Evolutionary conservation across 1,140 invertebrate species (phyloP).

Genomic region (Cephus cinctus): DNA sequence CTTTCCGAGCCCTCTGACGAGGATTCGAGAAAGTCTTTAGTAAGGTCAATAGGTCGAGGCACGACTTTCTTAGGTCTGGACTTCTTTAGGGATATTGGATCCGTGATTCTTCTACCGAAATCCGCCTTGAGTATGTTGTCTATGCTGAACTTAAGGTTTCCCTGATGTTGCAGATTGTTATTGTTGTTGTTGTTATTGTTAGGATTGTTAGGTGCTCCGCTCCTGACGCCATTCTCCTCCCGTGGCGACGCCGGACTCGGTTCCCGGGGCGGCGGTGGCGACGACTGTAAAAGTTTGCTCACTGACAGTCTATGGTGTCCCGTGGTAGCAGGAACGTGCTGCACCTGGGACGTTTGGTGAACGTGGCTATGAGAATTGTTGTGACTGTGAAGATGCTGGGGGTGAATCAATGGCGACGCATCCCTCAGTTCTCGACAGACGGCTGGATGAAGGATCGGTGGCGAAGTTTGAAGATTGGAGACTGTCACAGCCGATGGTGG

Average conservation of each 20-base stretch:
- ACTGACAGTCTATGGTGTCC: slow-evolving; percentile 29
- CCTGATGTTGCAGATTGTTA: slow-evolving; percentile 61
- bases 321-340: slow-evolving; percentile 32
- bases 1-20: slow-evolving; percentile 45
- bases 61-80: slow-evolving; percentile 50
- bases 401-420: slow-evolving; percentile 28
- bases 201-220: slow-evolving; percentile 14
- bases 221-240: slow-evolving; percentile 30
- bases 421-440: slow-evolving; percentile 40
- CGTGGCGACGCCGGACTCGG: slow-evolving; percentile 33
- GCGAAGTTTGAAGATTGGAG: slow-evolving; percentile 32
- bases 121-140: slow-evolving; percentile 90
- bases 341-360: slow-evolving; percentile 34
- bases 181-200: slow-evolving; percentile 46
- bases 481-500: slow-evolving; percentile 47
- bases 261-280: slow-evolving; percentile 33
- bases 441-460: slow-evolving; percentile 38
- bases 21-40: slow-evolving; percentile 49
- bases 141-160: slow-evolving; percentile 84
- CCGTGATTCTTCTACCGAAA: slow-evolving; percentile 75
- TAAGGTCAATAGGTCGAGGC: slow-evolving; percentile 44
- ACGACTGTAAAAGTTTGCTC: background rate
- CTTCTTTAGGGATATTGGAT: slow-evolving; percentile 66
- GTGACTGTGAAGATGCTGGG: slow-evolving; percentile 33
- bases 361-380: slow-evolving; percentile 25